Base-by-base conservation (phyloP, 2,113 vertebrate genomes). In the Poeciliopsis retropinna region DNA sequence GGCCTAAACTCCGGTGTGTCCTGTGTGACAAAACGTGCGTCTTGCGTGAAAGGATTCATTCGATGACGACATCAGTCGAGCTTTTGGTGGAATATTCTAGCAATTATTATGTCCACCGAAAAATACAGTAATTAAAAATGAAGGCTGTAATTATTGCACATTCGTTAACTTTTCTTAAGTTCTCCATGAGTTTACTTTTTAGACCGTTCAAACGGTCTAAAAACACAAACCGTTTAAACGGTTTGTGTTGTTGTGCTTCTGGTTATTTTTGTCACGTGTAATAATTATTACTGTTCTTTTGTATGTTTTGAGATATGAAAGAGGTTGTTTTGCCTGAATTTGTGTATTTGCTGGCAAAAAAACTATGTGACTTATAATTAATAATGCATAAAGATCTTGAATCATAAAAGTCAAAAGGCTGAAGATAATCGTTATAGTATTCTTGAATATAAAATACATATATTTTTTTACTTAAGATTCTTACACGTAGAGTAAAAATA, bases 21-120 rank as follows among this genome's bases (percentile, higher is more conserved):
- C 78, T 31, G 61, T 81, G 64, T 63, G 5, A 0, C 12, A 80
- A 83, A 83, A 5, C 5, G 57, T 5, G 65, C 78, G 75, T 41
- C 28, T 64, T 54, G 30, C 68, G 25, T 71, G 79, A 44, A 32
- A 25, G 51, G 17, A 7, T 39, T 25, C 14, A 19, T n/a, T 3
- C 57, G 60, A 81, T 90, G 92, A 93, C 89, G 88, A 65, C 88
- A 87, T 19, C 72, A 70, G 32, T 67, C 75, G 69, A 60, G 51
- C 31, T 76, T 75, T 68, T 39, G 72, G 76, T 85, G 54, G 93
- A 95, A 94, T 86, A 90, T 94, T 94, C 93, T 91, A 91, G 92
- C 73, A 90, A 15, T 54, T 27, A 29, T 8, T 47, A 25, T 41
- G 22, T 25, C 51, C 22, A 5, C 25, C 19, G 30, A 37, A 19